These are phyloP conservation scores for Brachionichthys hirsutus DNA, from an alignment of 2,113 vertebrate genomes.

Conservation along the genomic window DNA sequence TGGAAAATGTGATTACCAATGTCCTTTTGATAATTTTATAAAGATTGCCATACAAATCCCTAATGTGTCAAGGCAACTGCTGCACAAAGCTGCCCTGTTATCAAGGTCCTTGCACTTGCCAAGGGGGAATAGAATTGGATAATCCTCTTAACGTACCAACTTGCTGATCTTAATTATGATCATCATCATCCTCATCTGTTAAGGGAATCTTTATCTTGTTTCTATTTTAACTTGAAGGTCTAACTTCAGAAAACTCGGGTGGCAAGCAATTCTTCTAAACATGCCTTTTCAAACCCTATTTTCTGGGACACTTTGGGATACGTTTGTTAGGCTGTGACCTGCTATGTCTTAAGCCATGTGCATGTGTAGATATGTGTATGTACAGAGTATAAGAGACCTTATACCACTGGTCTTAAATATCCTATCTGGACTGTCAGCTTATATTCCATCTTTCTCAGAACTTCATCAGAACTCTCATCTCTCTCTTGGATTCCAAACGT, in stretches of 20 bases:
- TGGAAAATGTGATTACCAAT: constrained; percentile 3
- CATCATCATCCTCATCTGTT: constrained; percentile 46
- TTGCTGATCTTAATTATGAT: constrained; percentile 65
- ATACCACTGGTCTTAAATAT: constrained; percentile 35
- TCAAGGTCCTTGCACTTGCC: constrained; percentile 49
- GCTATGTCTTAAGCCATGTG: constrained; percentile 19
- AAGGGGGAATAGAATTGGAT: constrained; percentile 42
- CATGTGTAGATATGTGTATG: neutral
- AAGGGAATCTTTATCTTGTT: constrained; percentile 46
- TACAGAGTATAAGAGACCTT: constrained; percentile 6
- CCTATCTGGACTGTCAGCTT: constrained; percentile 28
- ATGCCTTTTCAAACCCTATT: constrained; percentile 7
- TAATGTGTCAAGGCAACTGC: neutral
- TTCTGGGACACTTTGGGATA: constrained; percentile 21
- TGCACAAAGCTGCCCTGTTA: constrained; percentile 40
- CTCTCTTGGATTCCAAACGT: constrained; percentile 20
- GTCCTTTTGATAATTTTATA: constrained; percentile 17
- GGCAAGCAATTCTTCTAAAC: constrained; percentile 9
- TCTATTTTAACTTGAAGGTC: constrained; percentile 42
- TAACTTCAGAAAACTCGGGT: constrained; percentile 30
- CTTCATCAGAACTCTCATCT: constrained; percentile 5
- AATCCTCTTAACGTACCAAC: constrained; percentile 55
- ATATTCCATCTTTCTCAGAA: constrained; percentile 35
- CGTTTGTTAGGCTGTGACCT: constrained; percentile 36
- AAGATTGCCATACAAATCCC: constrained; percentile 20